Base-by-base conservation (phyloP, 2,888 invertebrate genomes). In the Acanthosoma haemorrhoidale region DNA sequence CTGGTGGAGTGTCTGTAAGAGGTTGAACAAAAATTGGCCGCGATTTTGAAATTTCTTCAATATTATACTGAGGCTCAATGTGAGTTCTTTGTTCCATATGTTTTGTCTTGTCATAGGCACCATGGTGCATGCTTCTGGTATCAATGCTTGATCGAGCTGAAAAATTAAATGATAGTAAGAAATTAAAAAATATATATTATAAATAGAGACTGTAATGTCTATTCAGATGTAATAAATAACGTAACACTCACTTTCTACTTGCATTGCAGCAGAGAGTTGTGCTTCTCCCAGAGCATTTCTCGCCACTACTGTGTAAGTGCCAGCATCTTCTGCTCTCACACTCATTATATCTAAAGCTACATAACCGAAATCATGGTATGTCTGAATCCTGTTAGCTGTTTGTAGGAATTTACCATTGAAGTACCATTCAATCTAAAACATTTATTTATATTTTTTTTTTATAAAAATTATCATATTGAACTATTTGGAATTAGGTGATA, bases 281-380 rank as follows among this genome's bases (percentile, higher is more conserved):
- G 92, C 93, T 84, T 93, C 92, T 75, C 98, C 98, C 72, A 91
- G 83, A 75, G 89, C 88, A 79, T 97, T 97, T 78, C 92, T 88
- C 15, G 96, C 96, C 29, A 94, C 89, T 60, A 95, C 94, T 0
- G 94, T 94, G 81, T 97, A 99, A 38, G 90, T 88, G 66, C 97
- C 97, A 73, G 91, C 87, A 81, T 98, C 96, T 79, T 96, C 94
- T 41, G 92, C 88, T 73, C 95, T 88, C 16, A 96, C 94, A 80
- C 91, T 93, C 71, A 94, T 84, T 76, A 98, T 94, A 78, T 98
- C 97, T 75, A 99, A 84, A 36, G 96, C 94, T 18, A 97, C 96
- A 79, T 96, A 96, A 71, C 97, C 97, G 81, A 98, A 97, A 80
- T 98, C 96, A 77, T 96, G 91, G 79, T 93, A 92, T 8, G 92